Conservation (phyloP, 2,113 vertebrate genomes). For the Arizona elegans region DNA sequence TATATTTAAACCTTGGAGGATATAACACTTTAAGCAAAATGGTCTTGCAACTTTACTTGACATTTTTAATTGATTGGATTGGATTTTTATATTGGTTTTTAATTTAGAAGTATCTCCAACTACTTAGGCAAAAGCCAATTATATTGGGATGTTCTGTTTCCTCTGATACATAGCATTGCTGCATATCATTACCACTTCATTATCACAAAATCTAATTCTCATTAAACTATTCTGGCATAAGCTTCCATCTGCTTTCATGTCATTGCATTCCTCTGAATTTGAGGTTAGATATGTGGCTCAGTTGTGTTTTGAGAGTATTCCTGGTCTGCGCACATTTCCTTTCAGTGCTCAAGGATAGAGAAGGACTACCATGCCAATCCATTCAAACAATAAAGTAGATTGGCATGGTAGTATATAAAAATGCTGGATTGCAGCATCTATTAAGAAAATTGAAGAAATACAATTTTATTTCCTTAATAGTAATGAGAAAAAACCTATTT, state of each 20-base stretch:
- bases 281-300: not conserved
- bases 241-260: not conserved
- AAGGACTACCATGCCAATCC: not conserved
- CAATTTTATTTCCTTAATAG: not conserved
- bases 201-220: not conserved
- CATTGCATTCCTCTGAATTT: not conserved
- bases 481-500: not conserved
- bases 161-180: not conserved
- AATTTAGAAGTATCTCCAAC: not conserved
- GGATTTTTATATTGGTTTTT: not conserved
- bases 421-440: not conserved
- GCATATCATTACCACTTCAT: too few relatives aligned
- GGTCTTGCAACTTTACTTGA: not conserved
- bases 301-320: not conserved
- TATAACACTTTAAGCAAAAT: not conserved
- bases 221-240: not conserved
- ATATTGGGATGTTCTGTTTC: not conserved
- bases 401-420: not conserved
- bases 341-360: not conserved
- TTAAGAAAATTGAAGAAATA: not conserved
- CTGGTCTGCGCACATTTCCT: not conserved
- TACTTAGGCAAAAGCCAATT: not conserved
- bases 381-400: not conserved
- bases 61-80: not conserved
- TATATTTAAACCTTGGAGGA: not conserved